These are phyloP conservation scores for Rhyacichthys aspro DNA, from an alignment of 2,797 vertebrate genomes.

Conservation along the genomic window DNA sequence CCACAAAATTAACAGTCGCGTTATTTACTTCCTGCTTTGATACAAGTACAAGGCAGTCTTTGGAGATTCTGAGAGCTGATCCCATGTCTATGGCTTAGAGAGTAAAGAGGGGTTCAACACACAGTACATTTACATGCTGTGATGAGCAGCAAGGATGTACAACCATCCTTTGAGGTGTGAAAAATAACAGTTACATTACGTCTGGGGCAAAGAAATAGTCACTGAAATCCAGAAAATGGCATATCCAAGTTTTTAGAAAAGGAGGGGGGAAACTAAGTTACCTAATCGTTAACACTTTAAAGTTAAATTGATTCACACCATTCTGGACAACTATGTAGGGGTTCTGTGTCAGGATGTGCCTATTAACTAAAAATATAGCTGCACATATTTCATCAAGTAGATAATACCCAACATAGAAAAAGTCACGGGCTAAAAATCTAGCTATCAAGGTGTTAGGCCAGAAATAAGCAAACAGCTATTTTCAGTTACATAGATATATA, in stretches of 20 bases:
- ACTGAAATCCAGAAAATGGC: constrained; percentile 37
- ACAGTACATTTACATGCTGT: no score
- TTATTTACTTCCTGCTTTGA: constrained; percentile 42
- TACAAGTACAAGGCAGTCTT: constrained; percentile 48
- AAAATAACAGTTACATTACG: constrained; percentile 67
- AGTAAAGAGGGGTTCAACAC: constrained; percentile 54
- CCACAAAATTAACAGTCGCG: constrained; percentile 56
- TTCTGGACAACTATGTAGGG: constrained; percentile 30
- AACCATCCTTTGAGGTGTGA: constrained; percentile 67
- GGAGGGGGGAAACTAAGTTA: constrained; percentile 31
- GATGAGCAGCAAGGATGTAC: constrained; percentile 68
- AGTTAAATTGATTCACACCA: constrained; percentile 13
- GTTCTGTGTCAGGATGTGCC: constrained; percentile 60
- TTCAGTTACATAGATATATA: constrained; percentile 71
- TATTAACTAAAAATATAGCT: constrained; percentile 62
- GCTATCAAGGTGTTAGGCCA: constrained; percentile 72
- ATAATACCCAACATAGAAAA: constrained; percentile 63
- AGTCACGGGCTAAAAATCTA: constrained; percentile 70
- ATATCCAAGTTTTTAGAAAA: constrained; percentile 37
- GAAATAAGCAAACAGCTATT: constrained; percentile 64
- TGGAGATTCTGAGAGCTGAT: constrained; percentile 52
- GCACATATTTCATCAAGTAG: constrained; percentile 63
- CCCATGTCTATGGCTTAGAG: constrained; percentile 68
- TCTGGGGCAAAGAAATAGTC: constrained; percentile 48
- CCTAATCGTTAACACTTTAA: constrained; percentile 46